Evolutionary conservation across 2,797 vertebrate genomes (phyloP).

Genomic region (Prionace glauca): DNA sequence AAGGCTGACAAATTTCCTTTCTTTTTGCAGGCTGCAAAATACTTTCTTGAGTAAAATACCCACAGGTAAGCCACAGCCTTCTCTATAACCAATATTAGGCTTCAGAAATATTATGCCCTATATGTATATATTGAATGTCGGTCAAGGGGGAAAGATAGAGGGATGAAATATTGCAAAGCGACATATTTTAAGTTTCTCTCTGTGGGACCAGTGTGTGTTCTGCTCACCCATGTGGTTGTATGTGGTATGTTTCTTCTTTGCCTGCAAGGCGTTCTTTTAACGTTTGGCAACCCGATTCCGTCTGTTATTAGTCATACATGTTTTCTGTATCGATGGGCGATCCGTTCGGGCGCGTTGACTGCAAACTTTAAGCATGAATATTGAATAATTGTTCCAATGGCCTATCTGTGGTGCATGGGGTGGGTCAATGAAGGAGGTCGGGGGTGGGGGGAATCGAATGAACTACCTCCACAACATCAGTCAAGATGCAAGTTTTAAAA

Average conservation of each 20-base stretch:
- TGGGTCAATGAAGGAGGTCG: not conserved
- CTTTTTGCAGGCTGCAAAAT: slow-evolving; percentile 18
- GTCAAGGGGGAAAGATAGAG: not conserved
- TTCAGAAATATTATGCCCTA: slow-evolving; percentile 1
- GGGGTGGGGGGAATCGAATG: not conserved
- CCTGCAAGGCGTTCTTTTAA: not conserved
- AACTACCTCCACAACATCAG: not conserved
- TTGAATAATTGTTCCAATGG: not conserved
- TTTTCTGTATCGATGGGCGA: slow-evolving; percentile 12
- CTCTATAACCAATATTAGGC: not conserved
- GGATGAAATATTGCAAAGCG: not conserved
- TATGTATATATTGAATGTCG: not conserved
- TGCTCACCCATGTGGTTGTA: slow-evolving; percentile 31
- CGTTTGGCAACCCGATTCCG: not conserved
- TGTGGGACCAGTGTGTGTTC: not conserved
- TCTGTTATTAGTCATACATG: not conserved
- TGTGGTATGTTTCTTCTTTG: slow-evolving; percentile 14
- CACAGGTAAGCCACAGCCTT: slow-evolving; percentile 12
- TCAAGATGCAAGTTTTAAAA: not conserved
- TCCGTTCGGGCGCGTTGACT: not conserved
- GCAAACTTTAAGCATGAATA: not conserved
- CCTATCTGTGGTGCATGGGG: not conserved
- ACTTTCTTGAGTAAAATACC: slow-evolving; percentile 16
- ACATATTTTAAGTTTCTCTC: not conserved
- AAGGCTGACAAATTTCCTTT: slow-evolving; percentile 21